These are phyloP conservation scores for Rhipidura dahli DNA, from an alignment of 2,113 vertebrate genomes.

Conservation along the genomic window DNA sequence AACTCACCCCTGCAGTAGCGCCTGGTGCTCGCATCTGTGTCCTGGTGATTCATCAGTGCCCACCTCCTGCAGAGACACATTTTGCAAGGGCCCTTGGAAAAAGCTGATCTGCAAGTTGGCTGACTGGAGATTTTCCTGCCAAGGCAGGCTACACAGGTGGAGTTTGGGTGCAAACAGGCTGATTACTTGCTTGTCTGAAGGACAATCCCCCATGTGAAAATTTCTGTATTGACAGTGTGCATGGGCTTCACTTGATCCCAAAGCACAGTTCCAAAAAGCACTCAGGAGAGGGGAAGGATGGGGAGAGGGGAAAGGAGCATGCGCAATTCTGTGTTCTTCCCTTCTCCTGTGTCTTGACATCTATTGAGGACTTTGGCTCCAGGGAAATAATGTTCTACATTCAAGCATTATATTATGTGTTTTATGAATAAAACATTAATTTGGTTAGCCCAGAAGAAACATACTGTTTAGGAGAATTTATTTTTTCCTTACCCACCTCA, in stretches of 20 bases:
- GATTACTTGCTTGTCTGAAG: not conserved
- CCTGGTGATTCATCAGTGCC: not conserved
- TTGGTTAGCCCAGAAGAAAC: not conserved
- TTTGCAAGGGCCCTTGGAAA: not conserved
- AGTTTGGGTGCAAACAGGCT: not conserved
- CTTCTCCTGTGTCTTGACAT: not conserved
- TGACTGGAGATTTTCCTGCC: not conserved
- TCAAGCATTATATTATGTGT: not conserved
- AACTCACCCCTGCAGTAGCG: not conserved
- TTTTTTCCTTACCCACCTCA: not conserved
- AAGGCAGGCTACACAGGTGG: not conserved
- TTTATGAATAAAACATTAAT: constrained; percentile 4
- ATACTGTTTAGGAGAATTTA: not conserved
- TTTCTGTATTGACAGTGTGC: not conserved
- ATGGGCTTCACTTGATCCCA: not conserved
- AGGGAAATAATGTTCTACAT: not conserved
- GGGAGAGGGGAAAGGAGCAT: accelerated
- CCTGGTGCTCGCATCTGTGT: not conserved
- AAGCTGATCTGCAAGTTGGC: not conserved
- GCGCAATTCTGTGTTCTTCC: not conserved
- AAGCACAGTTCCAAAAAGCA: not conserved
- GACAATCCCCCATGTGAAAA: not conserved
- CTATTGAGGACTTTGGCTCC: not conserved
- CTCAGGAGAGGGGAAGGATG: accelerated
- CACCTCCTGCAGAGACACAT: not conserved